Evolutionary conservation across 1,140 invertebrate genomes (phyloP), one percentile per base, ranked within the genome.

Genomic region (Schmidtea mediterranea): DNA sequence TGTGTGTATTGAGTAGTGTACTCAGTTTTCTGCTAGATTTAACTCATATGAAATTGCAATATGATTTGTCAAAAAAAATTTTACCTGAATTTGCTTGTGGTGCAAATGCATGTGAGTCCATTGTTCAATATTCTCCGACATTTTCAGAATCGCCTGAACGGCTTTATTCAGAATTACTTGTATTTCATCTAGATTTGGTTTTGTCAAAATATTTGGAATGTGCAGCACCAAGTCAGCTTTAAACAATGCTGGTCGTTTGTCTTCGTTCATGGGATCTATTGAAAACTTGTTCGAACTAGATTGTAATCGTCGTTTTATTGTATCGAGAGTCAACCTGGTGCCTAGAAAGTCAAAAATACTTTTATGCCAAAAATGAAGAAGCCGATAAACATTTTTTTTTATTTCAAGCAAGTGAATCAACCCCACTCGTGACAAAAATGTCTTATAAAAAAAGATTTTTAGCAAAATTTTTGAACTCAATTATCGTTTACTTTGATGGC

Each of bases 131-230:
- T 62, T 55, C 48, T 62, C 56, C 5, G 61, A 59, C 26, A 65
- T 60, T 51, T 60, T 63, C 22, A 67, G 56, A 38, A 67, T 67
- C 21, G 61, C 55, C 53, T 65, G 61, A 2, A 64, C 58, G 13
- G 58, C 18, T 46, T 26, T 22, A 15, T 46, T 19, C n/a, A 46
- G 23, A 5, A 26, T 22, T 6, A n/a, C 8, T 16, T 94, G 84
- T 19, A 92, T 75, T 46, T 89, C 82, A 51, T 87, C 82, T 48
- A 90, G 62, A 56, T 73, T 82, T 36, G 84, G 84, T 50, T 76
- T 75, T 23, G 89, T 76, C 1, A 76, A 73, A 26, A 90, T 78
- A 55, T 79, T 76, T 1, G 83, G 82, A 57, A 87, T 82, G 65
- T 77, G 74, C 46, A 89, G 67, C 18, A 76, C 72, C 13, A 82